Evolutionary conservation across 1,140 invertebrate genomes (phyloP), one percentile per base, ranked within the genome.

Genomic region (Camponotus floridanus): DNA sequence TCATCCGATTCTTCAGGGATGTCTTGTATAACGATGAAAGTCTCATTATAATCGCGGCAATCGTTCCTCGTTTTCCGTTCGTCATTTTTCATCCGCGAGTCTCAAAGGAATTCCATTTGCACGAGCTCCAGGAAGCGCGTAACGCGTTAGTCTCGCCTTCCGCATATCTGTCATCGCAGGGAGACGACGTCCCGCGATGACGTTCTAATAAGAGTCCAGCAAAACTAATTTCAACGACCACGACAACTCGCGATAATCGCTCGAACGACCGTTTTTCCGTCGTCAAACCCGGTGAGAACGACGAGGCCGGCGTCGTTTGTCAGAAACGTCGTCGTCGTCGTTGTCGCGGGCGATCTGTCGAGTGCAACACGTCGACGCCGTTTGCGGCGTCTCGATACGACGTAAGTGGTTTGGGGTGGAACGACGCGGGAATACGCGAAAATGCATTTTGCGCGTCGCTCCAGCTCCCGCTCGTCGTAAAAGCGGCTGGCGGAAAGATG

Each of bases 401-500:
- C n/a, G 62, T 42, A 79, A 85, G 57, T 71, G 74, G 80, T 73
- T 48, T 33, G 48, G 39, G 36, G 36, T 26, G 39, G 62, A 62
- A 76, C 36, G 74, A 68, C 64, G 84, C 65, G 64, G 45, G 84
- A 86, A 86, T 86, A 78, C 84, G 76, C 76, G 74, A 68, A 79
- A 88, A 87, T 89, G 76, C 87, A 88, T 89, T 89, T 86, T 70
- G 85, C 62, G 83, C 88, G 83, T 78, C 87, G n/a, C 42, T 26
- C 26, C 26, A 21, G 18, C 26, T 26, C 65, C 48, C 18, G 7
- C 59, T 73, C 67, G 57, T 26, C 26, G 26, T 26, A 76, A 48
- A 57, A 59, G 31, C 39, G 33, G 15, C 11, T 42, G 36, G 48
- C 33, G 59, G 42, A 57, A 26, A 79, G 74, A 85, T 48, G 31